phyloP scores from a whole-genome alignment of 2,888 invertebrate genomes.

The Yponomeuta evonymella region DNA sequence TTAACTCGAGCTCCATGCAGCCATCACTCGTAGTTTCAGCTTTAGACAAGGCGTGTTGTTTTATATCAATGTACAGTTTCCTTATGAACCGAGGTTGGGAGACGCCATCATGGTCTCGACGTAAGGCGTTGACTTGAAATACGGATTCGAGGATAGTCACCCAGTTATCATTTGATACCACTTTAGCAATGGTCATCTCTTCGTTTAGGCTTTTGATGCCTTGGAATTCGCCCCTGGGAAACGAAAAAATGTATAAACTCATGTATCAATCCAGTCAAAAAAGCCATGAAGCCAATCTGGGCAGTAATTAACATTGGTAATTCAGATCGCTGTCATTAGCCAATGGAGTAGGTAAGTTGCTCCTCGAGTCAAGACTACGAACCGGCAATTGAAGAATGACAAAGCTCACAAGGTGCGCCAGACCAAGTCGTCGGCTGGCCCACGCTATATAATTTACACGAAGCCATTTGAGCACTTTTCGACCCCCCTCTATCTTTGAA shows the following conservation, averaged over 20 bases:
- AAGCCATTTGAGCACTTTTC: no score
- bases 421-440: no score
- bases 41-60: background rate
- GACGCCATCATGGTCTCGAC: constrained; percentile 73
- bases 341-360: no score
- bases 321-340: no score
- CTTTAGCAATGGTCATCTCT: background rate
- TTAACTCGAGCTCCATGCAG: background rate
- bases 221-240: constrained; percentile 5
- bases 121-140: constrained; percentile 81
- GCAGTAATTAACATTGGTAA: no score
- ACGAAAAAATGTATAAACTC: background rate
- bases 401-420: no score
- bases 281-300: no score
- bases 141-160: constrained; percentile 84
- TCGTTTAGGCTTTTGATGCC: background rate
- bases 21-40: background rate
- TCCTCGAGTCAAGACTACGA: no score
- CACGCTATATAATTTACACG: no score
- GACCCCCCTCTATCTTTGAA: no score
- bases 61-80: background rate
- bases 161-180: constrained; percentile 81
- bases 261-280: background rate
- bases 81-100: constrained; percentile 61
- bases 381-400: no score